Conservation (phyloP, 2,797 vertebrate genomes). For the Hozukius guyotensis region DNA sequence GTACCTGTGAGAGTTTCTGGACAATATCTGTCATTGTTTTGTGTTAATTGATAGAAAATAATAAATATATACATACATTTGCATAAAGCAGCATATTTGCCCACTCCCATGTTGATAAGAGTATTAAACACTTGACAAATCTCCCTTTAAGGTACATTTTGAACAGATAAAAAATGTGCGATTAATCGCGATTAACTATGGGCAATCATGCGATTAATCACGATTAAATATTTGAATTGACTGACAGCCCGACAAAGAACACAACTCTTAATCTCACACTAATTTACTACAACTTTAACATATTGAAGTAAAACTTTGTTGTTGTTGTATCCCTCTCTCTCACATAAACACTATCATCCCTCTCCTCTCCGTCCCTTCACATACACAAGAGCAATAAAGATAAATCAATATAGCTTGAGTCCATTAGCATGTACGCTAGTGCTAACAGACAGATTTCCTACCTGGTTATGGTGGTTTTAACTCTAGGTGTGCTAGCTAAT, state of each 20-base stretch:
- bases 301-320: not conserved
- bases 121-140: too few relatives aligned
- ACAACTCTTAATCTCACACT: not conserved
- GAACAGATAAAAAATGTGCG: too few relatives aligned
- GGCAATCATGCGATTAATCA: too few relatives aligned
- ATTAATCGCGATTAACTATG: too few relatives aligned
- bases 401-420: not conserved
- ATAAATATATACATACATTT: too few relatives aligned
- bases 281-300: not conserved
- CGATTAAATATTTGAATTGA: too few relatives aligned
- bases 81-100: too few relatives aligned
- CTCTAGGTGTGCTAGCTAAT: constrained; percentile 20
- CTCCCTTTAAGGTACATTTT: too few relatives aligned
- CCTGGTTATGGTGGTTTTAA: not conserved
- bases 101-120: too few relatives aligned
- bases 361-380: not conserved
- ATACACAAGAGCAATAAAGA: not conserved
- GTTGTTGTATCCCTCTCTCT: not conserved
- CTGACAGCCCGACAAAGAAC: not conserved
- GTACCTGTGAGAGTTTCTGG: too few relatives aligned
- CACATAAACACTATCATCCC: not conserved
- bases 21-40: too few relatives aligned
- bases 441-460: not conserved
- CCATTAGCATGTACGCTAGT: not conserved
- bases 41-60: too few relatives aligned